Evolutionary conservation across 2,113 vertebrate species (phyloP).

Genomic region (Catagonus wagneri): DNA sequence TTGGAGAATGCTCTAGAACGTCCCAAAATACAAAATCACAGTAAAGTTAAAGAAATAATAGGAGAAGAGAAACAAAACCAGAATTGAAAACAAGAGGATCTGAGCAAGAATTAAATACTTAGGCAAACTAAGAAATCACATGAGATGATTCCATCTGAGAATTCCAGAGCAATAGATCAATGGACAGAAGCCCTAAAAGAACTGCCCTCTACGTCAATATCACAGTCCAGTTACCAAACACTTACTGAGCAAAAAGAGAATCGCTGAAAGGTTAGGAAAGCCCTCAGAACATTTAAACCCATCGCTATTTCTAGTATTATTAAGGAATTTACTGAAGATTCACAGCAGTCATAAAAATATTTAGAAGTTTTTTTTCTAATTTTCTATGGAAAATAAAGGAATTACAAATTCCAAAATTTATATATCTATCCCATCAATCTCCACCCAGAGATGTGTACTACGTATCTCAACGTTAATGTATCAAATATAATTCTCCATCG

Average conservation of each 20-base stretch:
- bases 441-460: not conserved
- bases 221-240: not conserved
- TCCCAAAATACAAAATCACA: not conserved
- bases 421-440: not conserved
- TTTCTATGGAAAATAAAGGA: not conserved
- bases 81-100: not conserved
- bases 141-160: not conserved
- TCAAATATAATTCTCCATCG: not conserved
- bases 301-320: not conserved
- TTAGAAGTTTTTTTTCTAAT: not conserved
- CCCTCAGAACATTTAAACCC: not conserved
- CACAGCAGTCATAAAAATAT: not conserved
- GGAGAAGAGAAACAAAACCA: not conserved
- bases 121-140: not conserved
- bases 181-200: not conserved
- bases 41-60: not conserved
- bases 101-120: not conserved
- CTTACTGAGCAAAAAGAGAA: not conserved
- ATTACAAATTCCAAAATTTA: not conserved
- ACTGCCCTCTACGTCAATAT: not conserved
- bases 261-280: not conserved
- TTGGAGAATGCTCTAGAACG: not conserved
- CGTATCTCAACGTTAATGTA: not conserved
- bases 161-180: not conserved
- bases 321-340: constrained; percentile 6